These are phyloP conservation scores for Nasonia longicornis DNA, from an alignment of 1,140 invertebrate species.

Conservation along the genomic window DNA sequence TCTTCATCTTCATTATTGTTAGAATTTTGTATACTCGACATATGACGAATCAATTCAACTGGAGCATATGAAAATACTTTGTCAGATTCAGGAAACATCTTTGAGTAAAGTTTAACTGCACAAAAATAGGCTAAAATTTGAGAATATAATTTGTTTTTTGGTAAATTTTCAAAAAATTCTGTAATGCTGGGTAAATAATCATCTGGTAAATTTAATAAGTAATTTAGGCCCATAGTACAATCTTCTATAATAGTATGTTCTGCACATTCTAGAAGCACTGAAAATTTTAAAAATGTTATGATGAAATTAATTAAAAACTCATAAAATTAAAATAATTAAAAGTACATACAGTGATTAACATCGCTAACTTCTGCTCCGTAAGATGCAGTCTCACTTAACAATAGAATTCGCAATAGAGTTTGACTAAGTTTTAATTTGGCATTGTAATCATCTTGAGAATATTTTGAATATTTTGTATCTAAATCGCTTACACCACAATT, in stretches of 20 bases:
- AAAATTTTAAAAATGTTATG: constrained; percentile 29
- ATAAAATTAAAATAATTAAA: constrained; percentile 23
- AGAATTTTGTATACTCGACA: constrained; percentile 45
- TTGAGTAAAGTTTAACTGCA: constrained; percentile 57
- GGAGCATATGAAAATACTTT: constrained; percentile 58
- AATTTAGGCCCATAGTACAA: constrained; percentile 61
- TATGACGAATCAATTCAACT: constrained; percentile 55
- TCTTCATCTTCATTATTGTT: constrained; percentile 49
- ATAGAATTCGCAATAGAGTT: constrained; percentile 63
- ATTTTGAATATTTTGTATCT: constrained; percentile 62
- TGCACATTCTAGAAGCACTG: constrained; percentile 64
- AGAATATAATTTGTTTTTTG: constrained; percentile 55
- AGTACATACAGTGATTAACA: constrained; percentile 61
- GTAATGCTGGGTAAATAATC: constrained; percentile 49
- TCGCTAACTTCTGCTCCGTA: constrained; percentile 62
- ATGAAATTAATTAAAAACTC: constrained; percentile 39
- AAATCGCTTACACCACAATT: constrained; percentile 57
- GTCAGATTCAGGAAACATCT: constrained; percentile 47
- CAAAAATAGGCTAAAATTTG: constrained; percentile 63
- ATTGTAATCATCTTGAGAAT: constrained; percentile 59
- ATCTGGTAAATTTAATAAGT: constrained; percentile 60
- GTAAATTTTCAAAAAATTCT: constrained; percentile 57
- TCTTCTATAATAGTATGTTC: constrained; percentile 62
- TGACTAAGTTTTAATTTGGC: constrained; percentile 63
- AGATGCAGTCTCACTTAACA: constrained; percentile 63